Conservation (phyloP, 2,888 invertebrate genomes). For the Blomia tropicalis region DNA sequence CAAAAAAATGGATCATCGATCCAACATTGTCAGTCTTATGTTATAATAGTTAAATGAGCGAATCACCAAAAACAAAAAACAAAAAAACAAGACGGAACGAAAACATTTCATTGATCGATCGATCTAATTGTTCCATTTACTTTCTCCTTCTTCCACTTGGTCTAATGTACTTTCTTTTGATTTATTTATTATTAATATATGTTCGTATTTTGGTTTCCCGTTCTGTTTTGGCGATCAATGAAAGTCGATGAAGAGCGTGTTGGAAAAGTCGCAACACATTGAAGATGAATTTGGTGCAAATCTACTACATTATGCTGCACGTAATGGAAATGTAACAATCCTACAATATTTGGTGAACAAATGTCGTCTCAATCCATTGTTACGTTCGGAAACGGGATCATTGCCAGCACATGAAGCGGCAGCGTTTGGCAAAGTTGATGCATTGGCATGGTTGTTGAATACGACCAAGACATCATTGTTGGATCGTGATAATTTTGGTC, state of each 20-base stretch:
- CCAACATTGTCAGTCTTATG: too few relatives aligned
- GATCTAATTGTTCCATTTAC: too few relatives aligned
- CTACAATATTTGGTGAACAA: slow-evolving; percentile 33
- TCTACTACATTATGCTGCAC: slow-evolving; percentile 36
- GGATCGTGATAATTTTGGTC: slow-evolving; percentile 35
- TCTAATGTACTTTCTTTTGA: too few relatives aligned
- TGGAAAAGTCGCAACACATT: slow-evolving; percentile 26
- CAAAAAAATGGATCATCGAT: too few relatives aligned
- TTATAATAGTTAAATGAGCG: too few relatives aligned
- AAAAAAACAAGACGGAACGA: too few relatives aligned
- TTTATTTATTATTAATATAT: not conserved
- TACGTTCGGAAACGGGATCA: slow-evolving; percentile 33
- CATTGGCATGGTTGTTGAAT: slow-evolving; percentile 35
- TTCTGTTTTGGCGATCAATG: too few relatives aligned
- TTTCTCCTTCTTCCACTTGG: too few relatives aligned
- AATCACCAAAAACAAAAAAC: too few relatives aligned
- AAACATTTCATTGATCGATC: too few relatives aligned
- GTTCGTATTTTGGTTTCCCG: not conserved
- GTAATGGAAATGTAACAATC: slow-evolving; percentile 34
- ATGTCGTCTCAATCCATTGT: slow-evolving; percentile 31
- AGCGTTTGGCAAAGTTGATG: slow-evolving; percentile 35
- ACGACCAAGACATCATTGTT: slow-evolving; percentile 31
- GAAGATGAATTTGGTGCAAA: slow-evolving; percentile 35
- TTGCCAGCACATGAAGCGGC: slow-evolving; percentile 38
- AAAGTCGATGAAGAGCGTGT: slow-evolving; percentile 20